Conservation (phyloP, 1,140 invertebrate species). For the Rhopalosiphum padi region DNA sequence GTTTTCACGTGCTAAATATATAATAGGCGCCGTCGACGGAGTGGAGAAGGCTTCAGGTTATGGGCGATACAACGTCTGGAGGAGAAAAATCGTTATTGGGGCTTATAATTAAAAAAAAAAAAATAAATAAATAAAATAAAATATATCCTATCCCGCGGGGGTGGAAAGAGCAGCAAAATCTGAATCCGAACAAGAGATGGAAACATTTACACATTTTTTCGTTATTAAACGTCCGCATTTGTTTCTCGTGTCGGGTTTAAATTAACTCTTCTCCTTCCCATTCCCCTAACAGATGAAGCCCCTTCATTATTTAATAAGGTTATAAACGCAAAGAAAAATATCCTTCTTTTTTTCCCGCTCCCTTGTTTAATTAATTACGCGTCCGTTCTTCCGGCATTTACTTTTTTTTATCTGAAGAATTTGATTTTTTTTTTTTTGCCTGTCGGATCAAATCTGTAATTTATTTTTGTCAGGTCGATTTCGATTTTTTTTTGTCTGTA, state of each 20-base stretch:
- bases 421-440: constrained; percentile 53
- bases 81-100: constrained; percentile 46
- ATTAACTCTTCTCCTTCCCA: constrained; percentile 49
- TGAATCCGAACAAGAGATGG: constrained; percentile 54
- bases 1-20: constrained; percentile 32
- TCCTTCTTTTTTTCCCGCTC: constrained; percentile 45
- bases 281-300: constrained; percentile 18
- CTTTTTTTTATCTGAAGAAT: constrained; percentile 43
- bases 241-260: constrained; percentile 58
- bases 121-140: constrained; percentile 16
- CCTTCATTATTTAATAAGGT: constrained; percentile 58
- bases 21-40: neutral
- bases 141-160: constrained; percentile 6
- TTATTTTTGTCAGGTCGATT: constrained; percentile 58
- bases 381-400: constrained; percentile 54
- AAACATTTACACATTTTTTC: constrained; percentile 58
- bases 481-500: neutral
- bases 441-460: constrained; percentile 42
- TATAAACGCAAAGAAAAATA: constrained; percentile 58
- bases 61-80: constrained; percentile 10
- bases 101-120: constrained; percentile 48
- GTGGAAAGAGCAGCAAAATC: constrained; percentile 27
- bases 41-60: constrained; percentile 19
- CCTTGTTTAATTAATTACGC: constrained; percentile 58
- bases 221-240: constrained; percentile 58